Evolutionary conservation across 1,140 invertebrate species (phyloP).

Genomic region (Ericerus pela): DNA sequence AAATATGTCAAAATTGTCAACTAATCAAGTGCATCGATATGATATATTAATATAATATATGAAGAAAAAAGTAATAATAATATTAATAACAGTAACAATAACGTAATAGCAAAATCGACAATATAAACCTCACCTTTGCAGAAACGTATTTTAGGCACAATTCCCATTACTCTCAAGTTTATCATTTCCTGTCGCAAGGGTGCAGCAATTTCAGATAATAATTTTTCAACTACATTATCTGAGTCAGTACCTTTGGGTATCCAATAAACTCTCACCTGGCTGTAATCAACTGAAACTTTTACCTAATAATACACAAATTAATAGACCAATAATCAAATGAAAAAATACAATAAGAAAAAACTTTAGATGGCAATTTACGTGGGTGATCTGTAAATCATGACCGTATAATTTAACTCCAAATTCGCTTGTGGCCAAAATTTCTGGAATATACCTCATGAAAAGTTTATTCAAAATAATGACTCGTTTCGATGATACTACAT

Average conservation of each 20-base stretch:
- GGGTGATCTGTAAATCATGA: slow-evolving; percentile 48
- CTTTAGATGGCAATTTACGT: slow-evolving; percentile 27
- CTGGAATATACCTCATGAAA: slow-evolving; percentile 63
- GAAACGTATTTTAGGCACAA: slow-evolving; percentile 52
- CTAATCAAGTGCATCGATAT: neutral
- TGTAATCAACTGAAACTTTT: slow-evolving; percentile 44
- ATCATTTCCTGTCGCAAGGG: slow-evolving; percentile 48
- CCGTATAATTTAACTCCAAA: slow-evolving; percentile 41
- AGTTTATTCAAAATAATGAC: slow-evolving; percentile 51
- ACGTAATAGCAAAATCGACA: slow-evolving; percentile 6
- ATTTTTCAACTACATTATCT: slow-evolving; percentile 35
- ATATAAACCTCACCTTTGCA: slow-evolving; percentile 37
- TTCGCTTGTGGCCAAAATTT: slow-evolving; percentile 51
- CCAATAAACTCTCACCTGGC: slow-evolving; percentile 51
- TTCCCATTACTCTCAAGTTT: slow-evolving; percentile 48
- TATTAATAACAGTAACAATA: neutral
- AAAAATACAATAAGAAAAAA: slow-evolving; percentile 19
- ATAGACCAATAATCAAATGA: slow-evolving; percentile 16
- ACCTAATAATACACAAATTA: slow-evolving; percentile 32
- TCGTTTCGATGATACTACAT: slow-evolving; percentile 27
- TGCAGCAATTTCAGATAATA: slow-evolving; percentile 38
- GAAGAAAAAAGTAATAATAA: no score
- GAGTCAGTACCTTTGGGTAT: slow-evolving; percentile 34
- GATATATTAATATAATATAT: neutral
- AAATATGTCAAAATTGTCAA: neutral